Conservation (phyloP, 2,888 invertebrate species). For the Eubasilissa splendida region DNA sequence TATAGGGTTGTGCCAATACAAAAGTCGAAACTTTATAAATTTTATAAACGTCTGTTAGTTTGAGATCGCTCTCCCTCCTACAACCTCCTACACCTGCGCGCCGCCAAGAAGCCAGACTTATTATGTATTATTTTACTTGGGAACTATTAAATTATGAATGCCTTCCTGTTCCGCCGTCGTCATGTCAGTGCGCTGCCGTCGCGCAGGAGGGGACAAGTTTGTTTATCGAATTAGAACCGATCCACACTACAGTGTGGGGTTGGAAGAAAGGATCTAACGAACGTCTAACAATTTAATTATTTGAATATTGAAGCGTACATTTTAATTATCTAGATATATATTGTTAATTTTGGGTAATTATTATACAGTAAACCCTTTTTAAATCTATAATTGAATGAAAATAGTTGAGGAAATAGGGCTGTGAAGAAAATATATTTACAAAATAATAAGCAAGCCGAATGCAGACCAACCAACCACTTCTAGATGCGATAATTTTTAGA, state of each 20-base stretch:
- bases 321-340: too few species aligned
- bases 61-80: not conserved
- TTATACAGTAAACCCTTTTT: too few species aligned
- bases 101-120: slow-evolving; percentile 29
- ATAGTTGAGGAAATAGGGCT: too few species aligned
- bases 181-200: not conserved
- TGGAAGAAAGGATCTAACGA: not conserved
- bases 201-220: slow-evolving; percentile 35
- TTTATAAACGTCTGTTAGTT: slow-evolving; percentile 25
- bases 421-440: too few species aligned
- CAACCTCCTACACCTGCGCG: not conserved
- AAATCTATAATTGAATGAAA: too few species aligned
- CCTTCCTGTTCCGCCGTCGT: slow-evolving; percentile 38
- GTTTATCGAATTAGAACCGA: slow-evolving; percentile 52
- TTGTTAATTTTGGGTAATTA: too few species aligned
- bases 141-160: slow-evolving; percentile 55
- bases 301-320: too few species aligned
- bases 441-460: not conserved
- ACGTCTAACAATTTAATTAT: not conserved
- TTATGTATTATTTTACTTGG: slow-evolving; percentile 30
- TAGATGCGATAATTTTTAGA: too few species aligned
- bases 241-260: slow-evolving; percentile 28
- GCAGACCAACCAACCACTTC: not conserved
- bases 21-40: slow-evolving; percentile 21
- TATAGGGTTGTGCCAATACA: too few species aligned